Evolutionary conservation across 1,140 invertebrate genomes (phyloP).

Genomic region (Aleiodes sp.): DNA sequence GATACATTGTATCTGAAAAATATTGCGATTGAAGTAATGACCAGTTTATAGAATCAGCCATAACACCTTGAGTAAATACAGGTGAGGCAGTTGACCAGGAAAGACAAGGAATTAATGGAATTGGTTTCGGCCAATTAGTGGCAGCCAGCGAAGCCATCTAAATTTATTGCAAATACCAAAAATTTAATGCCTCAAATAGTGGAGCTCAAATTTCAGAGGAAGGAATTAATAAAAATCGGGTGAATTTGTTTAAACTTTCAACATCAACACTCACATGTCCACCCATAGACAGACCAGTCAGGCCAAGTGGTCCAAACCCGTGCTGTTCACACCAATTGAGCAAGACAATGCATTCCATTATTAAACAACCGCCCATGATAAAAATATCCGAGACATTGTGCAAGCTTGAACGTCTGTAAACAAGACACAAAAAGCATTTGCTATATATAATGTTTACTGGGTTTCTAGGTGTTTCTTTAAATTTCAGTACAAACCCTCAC

Average conservation of each 20-base stretch:
- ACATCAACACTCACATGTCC: conserved; percentile 84
- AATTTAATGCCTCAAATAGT: background rate
- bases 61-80: conserved; percentile 95
- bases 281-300: conserved; percentile 99
- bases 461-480: background rate
- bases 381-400: conserved; percentile 98
- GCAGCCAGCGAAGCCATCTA: conserved; percentile 98
- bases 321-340: conserved; percentile 93
- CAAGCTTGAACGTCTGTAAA: conserved; percentile 85
- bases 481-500: conserved; percentile 44
- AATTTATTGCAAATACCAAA: conserved; percentile 22
- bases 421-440: conserved; percentile 31
- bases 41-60: conserved; percentile 96
- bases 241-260: conserved; percentile 9
- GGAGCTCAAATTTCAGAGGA: background rate
- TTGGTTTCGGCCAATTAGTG: conserved; percentile 92
- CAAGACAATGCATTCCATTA: conserved; percentile 91
- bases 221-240: background rate
- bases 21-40: conserved; percentile 89
- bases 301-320: conserved; percentile 88
- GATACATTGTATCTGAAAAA: conserved; percentile 81
- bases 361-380: conserved; percentile 98
- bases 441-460: background rate
- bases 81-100: conserved; percentile 97
- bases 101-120: conserved; percentile 92